phyloP scores from a whole-genome alignment of 2,113 vertebrate genomes.

The Brienomyrus brachyistius region DNA sequence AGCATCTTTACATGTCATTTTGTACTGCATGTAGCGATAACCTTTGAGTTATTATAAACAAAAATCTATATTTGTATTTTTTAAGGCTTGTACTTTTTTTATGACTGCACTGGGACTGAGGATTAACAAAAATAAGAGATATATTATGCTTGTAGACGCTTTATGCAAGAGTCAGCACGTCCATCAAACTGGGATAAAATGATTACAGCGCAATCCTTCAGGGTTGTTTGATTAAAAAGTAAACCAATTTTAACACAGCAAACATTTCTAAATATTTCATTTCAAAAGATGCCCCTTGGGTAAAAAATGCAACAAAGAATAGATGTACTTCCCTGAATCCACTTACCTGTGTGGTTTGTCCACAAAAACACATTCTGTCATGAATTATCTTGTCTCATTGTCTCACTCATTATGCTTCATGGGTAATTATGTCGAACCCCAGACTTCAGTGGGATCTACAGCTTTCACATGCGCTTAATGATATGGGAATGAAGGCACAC shows the following conservation, averaged over 20 bases:
- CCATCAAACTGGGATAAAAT: neutral
- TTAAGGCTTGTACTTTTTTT: neutral
- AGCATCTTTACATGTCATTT: neutral
- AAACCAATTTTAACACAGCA: neutral
- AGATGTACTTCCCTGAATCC: neutral
- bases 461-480: neutral
- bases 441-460: neutral
- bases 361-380: neutral
- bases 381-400: neutral
- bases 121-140: neutral
- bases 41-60: neutral
- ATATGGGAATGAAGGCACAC: neutral
- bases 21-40: neutral
- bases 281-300: neutral
- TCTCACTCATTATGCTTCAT: neutral
- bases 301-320: neutral
- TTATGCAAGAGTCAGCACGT: neutral
- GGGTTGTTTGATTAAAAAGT: slow-evolving; percentile 5
- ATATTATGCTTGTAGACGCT: neutral
- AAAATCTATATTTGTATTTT: neutral
- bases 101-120: neutral
- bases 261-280: neutral
- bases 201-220: neutral
- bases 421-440: neutral
- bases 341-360: neutral